Conservation (phyloP, 2,113 vertebrate genomes). For the Columba livia region DNA sequence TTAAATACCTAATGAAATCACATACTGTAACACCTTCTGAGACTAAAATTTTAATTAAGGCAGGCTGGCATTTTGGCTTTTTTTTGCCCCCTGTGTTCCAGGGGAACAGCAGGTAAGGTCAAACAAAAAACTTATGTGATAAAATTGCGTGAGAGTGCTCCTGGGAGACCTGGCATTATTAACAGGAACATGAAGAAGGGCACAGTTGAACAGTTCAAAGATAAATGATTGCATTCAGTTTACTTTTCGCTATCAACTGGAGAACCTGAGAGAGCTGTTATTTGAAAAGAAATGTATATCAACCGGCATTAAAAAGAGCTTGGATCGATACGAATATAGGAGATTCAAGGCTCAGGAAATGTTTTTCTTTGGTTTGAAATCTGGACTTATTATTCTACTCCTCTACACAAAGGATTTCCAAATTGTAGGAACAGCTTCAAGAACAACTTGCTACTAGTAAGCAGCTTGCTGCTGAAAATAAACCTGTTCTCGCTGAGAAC, state of each 20-base stretch:
- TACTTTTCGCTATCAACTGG: conserved; percentile 3
- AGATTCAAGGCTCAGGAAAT: not conserved
- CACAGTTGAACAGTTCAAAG: conserved; percentile 55
- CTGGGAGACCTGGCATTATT: conserved; percentile 66
- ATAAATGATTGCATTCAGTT: conserved; percentile 43
- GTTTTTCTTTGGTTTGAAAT: not conserved
- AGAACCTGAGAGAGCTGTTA: conserved; percentile 8
- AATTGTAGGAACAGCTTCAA: conserved; percentile 14
- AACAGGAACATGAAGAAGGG: conserved; percentile 65
- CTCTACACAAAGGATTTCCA: conserved; percentile 1
- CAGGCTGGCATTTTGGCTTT: conserved; percentile 54
- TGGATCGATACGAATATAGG: not conserved
- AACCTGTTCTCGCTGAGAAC: conserved; percentile 17
- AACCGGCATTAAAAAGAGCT: not conserved
- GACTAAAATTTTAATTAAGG: conserved; percentile 73
- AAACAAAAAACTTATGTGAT: conserved; percentile 46
- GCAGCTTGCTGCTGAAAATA: not conserved
- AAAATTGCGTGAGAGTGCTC: conserved; percentile 47
- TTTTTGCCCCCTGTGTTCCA: not conserved
- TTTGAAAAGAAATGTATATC: conserved; percentile 16
- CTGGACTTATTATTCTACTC: not conserved
- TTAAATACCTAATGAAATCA: conserved; percentile 64
- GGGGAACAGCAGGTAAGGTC: conserved; percentile 62
- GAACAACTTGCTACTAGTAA: not conserved
- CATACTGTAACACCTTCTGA: conserved; percentile 58